phyloP scores from a whole-genome alignment of 2,888 invertebrate genomes.

The Achlya flavicornis region DNA sequence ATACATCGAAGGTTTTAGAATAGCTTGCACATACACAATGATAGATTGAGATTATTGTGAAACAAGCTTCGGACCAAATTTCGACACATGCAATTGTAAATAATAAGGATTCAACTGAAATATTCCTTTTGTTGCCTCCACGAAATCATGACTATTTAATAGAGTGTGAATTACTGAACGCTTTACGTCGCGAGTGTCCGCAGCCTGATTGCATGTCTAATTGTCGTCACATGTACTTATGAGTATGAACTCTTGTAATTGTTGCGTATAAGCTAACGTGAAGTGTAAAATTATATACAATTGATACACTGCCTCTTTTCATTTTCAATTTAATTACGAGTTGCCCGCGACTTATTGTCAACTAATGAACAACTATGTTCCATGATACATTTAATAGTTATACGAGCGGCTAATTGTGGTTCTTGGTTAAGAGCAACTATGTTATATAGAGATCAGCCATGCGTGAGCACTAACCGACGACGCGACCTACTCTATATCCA shows the following conservation, averaged over 20 bases:
- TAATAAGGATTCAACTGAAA: neutral
- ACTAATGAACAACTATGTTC: slow-evolving; percentile 11
- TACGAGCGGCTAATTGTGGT: neutral
- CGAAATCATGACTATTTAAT: neutral
- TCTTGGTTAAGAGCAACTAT: neutral
- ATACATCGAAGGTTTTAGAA: no score
- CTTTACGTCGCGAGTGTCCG: slow-evolving; percentile 4
- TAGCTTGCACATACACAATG: no score
- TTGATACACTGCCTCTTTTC: slow-evolving; percentile 45
- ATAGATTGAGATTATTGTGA: no score
- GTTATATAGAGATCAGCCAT: neutral
- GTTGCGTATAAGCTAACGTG: slow-evolving; percentile 12
- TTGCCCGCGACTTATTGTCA: slow-evolving; percentile 19
- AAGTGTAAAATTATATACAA: slow-evolving; percentile 37
- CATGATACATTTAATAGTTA: neutral
- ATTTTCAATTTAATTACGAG: slow-evolving; percentile 31
- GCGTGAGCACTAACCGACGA: neutral
- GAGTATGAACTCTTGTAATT: slow-evolving; percentile 8
- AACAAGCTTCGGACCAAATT: neutral
- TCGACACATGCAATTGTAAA: neutral
- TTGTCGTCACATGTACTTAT: slow-evolving; percentile 3
- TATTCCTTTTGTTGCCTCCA: neutral
- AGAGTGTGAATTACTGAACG: slow-evolving; percentile 1
- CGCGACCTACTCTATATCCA: no score
- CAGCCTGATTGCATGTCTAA: slow-evolving; percentile 6